A percentile compares a stretch with the other conserved stretches of the same genome.
Conservation (phyloP, 2,797 vertebrate genomes). For the Peromyscus nudipes region DNA sequence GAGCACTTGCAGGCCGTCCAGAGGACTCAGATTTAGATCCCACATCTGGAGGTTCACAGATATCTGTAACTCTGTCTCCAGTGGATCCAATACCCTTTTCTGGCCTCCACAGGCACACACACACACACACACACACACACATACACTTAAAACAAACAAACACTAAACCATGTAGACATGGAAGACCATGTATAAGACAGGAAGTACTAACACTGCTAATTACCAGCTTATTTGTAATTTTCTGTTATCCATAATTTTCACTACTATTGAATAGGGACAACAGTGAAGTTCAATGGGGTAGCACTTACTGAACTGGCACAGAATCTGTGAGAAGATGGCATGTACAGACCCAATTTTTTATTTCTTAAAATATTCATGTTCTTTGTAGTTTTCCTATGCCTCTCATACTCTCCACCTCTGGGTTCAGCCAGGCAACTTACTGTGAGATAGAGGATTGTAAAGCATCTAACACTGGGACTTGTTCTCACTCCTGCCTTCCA, state of each 20-base stretch:
- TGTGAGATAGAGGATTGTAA: not conserved
- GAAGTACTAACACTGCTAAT: not conserved
- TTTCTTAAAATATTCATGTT: not conserved
- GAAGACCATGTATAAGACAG: not conserved
- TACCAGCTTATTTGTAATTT: not conserved
- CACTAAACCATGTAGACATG: not conserved
- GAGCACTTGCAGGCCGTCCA: not conserved
- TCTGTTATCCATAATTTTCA: not conserved
- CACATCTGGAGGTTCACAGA: not conserved
- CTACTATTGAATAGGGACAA: not conserved
- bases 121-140: not conserved
- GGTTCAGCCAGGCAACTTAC: not conserved
- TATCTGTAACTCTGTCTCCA: not conserved
- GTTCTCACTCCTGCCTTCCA: not conserved
- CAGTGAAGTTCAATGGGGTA: slow-evolving; percentile 3
- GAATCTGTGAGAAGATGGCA: not conserved
- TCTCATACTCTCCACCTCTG: not conserved
- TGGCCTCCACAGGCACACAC: not conserved
- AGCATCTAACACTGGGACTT: not conserved
- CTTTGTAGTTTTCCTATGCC: not conserved
- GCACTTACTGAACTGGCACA: not conserved
- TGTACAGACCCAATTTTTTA: not conserved
- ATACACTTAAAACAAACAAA: not conserved
- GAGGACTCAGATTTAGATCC: not conserved
- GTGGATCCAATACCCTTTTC: too few relatives aligned